Base-by-base conservation (phyloP, 2,888 invertebrate species). In the Ormia ochracea region DNA sequence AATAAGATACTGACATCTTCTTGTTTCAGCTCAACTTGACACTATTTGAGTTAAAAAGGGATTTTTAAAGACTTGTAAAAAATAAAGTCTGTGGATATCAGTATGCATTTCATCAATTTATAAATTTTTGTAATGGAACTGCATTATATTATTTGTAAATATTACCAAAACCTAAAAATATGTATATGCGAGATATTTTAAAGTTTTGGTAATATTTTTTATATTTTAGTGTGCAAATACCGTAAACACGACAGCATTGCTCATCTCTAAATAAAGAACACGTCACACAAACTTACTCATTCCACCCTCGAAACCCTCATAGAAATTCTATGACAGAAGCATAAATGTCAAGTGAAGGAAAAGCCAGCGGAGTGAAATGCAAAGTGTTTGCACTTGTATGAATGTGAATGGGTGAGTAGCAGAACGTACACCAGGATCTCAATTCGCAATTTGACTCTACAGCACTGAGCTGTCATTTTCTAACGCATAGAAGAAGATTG, bases 401-500 rank as follows among this genome's bases (percentile, higher is more conserved):
- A 52, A 23, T 31, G 50, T 45, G 9, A 21, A 14, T 76, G 65
- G 45, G 54, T 48, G 63, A 19, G 52, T 59, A 28, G 28, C 23
- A 43, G 43, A 41, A 59, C 26, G 56, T 69, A 58, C 58, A 61
- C 21, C 31, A 36, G 66, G 19, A 73, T 56, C 56, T 88, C 85
- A 87, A 84, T 85, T 88, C 85, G 87, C 87, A 88, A 88, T 87
- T 88, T 87, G 87, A 88, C 87, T 88, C 87, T 87, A 88, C 87
- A 88, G 76, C 87, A 88, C 89, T 87, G 84, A 88, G 87, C 90
- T 90, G 90, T 90, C 90, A 90, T 85, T 87, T 87, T 82, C 85
- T 85, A 87, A 86, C 85, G 88, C 86, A 87, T 86, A 86, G 87
- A 89, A 87, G 89, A 90, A 90, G 90, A 90, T 90, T 90, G 90